Evolutionary conservation across 2,888 invertebrate genomes (phyloP).

Genomic region (Tetragonisca angustula): DNA sequence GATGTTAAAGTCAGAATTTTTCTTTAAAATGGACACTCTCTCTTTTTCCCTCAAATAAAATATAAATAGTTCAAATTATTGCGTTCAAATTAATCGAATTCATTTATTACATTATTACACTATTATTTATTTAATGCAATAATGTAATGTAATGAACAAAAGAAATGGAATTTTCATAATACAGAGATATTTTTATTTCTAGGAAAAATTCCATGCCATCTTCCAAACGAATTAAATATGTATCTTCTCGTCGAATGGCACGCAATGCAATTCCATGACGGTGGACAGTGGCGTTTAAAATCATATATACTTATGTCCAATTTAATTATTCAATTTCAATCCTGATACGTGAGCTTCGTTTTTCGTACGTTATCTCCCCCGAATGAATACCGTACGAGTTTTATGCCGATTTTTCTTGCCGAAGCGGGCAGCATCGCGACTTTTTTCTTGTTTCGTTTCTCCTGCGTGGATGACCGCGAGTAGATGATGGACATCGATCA

Average conservation of each 20-base stretch:
- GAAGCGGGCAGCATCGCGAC: slow-evolving; percentile 20
- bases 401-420: slow-evolving; percentile 34
- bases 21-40: too few species aligned
- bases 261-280: not conserved
- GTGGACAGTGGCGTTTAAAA: not conserved
- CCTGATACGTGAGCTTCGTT: not conserved
- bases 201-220: too few species aligned
- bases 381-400: slow-evolving; percentile 32
- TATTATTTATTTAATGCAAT: too few species aligned
- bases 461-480: slow-evolving; percentile 31
- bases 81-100: too few species aligned
- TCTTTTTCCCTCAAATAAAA: too few species aligned
- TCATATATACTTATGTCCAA: not conserved
- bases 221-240: too few species aligned
- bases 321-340: not conserved
- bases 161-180: too few species aligned
- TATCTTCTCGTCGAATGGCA: not conserved
- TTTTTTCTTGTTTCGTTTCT: slow-evolving; percentile 49
- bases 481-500: slow-evolving; percentile 60
- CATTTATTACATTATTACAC: too few species aligned
- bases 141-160: too few species aligned
- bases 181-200: too few species aligned
- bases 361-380: slow-evolving; percentile 5
- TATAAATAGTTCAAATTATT: too few species aligned
- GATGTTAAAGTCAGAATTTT: too few species aligned